Percentiles rank a stretch among this genome's conserved stretches.
phyloP scores from a whole-genome alignment of 1,140 invertebrate genomes.

The Cyclargus thomasi region DNA sequence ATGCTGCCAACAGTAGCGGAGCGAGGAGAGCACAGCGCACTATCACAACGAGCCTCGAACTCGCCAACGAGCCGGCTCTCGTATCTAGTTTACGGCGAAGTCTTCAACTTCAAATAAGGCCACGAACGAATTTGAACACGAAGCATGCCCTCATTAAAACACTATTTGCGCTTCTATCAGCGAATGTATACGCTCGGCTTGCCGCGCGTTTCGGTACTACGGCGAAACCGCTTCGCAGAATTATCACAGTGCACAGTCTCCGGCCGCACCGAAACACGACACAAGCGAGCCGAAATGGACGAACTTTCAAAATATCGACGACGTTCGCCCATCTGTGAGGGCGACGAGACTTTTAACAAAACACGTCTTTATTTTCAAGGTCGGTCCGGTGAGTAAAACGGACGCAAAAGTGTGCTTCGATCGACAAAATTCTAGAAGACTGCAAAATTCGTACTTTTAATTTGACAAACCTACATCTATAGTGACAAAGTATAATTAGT shows the following conservation, averaged over 20 bases:
- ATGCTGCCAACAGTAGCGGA: slow-evolving; percentile 35
- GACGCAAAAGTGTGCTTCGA: slow-evolving; percentile 36
- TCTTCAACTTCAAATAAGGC: slow-evolving; percentile 55
- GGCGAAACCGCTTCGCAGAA: background rate
- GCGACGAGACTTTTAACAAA: background rate
- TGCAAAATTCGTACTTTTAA: slow-evolving; percentile 24
- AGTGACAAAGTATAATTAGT: slow-evolving; percentile 36
- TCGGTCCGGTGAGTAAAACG: slow-evolving; percentile 16
- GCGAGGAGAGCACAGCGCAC: slow-evolving; percentile 59
- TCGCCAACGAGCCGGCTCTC: slow-evolving; percentile 31
- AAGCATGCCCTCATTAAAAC: slow-evolving; percentile 44
- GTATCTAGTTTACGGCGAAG: background rate
- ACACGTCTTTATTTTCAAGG: background rate
- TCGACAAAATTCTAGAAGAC: slow-evolving; percentile 26
- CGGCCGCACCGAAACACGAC: background rate
- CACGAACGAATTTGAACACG: slow-evolving; percentile 62
- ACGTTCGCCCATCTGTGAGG: background rate
- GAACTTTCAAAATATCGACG: background rate
- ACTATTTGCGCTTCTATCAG: slow-evolving; percentile 44
- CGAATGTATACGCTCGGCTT: slow-evolving; percentile 29
- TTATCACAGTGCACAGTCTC: slow-evolving; percentile 2
- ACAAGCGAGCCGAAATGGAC: background rate
- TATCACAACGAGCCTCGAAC: slow-evolving; percentile 61
- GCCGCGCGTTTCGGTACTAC: background rate
- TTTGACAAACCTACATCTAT: slow-evolving; percentile 35